Conservation (phyloP, 2,113 vertebrate genomes). For the Fregetta grallaria region DNA sequence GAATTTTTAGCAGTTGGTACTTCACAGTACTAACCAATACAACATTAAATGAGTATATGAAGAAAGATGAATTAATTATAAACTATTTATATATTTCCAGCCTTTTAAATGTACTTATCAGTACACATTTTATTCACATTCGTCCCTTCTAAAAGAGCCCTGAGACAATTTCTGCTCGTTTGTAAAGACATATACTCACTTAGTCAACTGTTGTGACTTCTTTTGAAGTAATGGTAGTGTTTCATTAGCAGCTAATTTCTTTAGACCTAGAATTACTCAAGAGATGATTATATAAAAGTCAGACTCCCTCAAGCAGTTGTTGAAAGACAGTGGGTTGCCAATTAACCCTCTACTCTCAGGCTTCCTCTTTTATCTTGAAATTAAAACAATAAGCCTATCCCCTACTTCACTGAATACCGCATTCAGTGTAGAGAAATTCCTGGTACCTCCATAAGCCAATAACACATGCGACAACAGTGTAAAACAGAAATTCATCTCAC, state of each 20-base stretch:
- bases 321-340: not conserved
- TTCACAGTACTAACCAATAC: not conserved
- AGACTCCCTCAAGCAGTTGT: not conserved
- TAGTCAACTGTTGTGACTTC: constrained; percentile 2
- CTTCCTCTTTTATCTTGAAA: not conserved
- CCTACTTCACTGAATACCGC: not conserved
- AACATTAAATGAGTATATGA: not conserved
- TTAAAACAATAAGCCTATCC: not conserved
- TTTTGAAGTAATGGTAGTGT: constrained; percentile 16
- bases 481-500: not conserved
- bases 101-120: not conserved
- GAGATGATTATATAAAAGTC: not conserved
- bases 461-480: not conserved
- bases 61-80: not conserved
- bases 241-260: constrained; percentile 47
- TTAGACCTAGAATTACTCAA: constrained; percentile 9
- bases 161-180: constrained; percentile 1
- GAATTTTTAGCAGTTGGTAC: not conserved
- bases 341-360: not conserved
- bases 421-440: not conserved
- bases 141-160: not conserved
- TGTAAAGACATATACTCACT: not conserved
- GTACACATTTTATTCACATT: not conserved
- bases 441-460: not conserved
- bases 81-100: not conserved